Evolutionary conservation across 1,140 invertebrate species (phyloP).

Genomic region (Drosophila repleta): DNA sequence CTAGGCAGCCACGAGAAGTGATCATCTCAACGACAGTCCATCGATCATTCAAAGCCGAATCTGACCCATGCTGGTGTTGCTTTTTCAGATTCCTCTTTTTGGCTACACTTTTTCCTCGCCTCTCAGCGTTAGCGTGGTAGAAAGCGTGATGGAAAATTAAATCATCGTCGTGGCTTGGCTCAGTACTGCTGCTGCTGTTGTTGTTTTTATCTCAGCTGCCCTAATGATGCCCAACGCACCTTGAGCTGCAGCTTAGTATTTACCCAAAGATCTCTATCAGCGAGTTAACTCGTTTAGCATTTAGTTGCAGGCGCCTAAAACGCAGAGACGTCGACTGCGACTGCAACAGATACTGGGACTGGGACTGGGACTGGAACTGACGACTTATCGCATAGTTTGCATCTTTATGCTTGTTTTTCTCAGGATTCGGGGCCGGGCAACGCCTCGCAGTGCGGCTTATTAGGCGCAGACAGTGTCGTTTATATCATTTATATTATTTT

Average conservation of each 20-base stretch:
- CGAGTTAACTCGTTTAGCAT: constrained; percentile 83
- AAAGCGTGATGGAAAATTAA: constrained; percentile 83
- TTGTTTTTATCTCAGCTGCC: constrained; percentile 36
- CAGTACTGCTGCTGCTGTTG: constrained; percentile 22
- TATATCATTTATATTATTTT: constrained; percentile 83
- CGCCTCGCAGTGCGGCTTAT: constrained; percentile 58
- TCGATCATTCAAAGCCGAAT: constrained; percentile 69
- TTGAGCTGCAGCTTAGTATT: constrained; percentile 70
- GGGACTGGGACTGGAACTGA: constrained; percentile 18
- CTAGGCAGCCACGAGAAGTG: constrained; percentile 79
- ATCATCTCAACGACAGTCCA: constrained; percentile 80
- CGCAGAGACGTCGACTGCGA: not conserved
- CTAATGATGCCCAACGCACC: constrained; percentile 77
- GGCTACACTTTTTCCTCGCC: constrained; percentile 16
- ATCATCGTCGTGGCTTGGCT: constrained; percentile 69
- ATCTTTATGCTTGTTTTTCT: constrained; percentile 70
- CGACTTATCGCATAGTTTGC: constrained; percentile 70
- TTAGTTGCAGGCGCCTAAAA: constrained; percentile 78
- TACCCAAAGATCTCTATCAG: constrained; percentile 79
- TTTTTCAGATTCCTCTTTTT: constrained; percentile 21
- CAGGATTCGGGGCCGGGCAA: constrained; percentile 55
- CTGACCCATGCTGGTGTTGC: constrained; percentile 59
- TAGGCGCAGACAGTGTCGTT: constrained; percentile 80
- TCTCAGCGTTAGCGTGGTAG: constrained; percentile 53
- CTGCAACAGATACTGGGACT: not conserved